These are phyloP conservation scores for Austrolebias charrua DNA, from an alignment of 2,797 vertebrate genomes.

Conservation along the genomic window DNA sequence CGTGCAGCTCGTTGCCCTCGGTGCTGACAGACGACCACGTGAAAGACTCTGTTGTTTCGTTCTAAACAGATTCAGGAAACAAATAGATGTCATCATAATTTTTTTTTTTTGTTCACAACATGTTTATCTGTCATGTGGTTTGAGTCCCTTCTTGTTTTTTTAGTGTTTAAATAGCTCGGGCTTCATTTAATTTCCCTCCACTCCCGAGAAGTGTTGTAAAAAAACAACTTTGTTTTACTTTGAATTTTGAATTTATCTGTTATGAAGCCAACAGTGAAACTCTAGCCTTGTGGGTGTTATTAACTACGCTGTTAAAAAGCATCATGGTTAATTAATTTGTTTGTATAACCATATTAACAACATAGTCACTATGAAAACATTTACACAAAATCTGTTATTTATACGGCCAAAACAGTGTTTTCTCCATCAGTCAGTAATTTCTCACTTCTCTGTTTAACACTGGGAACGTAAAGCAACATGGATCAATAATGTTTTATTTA, in stretches of 20 bases:
- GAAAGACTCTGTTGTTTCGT: slow-evolving; percentile 44
- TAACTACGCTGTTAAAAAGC: no score
- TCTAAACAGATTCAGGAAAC: slow-evolving; percentile 13
- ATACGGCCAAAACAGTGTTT: background rate
- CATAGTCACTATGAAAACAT: no score
- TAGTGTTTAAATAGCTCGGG: slow-evolving; percentile 10
- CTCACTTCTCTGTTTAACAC: background rate
- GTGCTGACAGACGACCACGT: slow-evolving; percentile 44
- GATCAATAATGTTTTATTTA: background rate
- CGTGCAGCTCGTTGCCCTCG: slow-evolving; percentile 57
- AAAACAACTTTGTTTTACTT: slow-evolving; percentile 14
- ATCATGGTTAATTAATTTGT: no score
- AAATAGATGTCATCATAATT: slow-evolving; percentile 20
- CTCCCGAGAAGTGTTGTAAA: background rate
- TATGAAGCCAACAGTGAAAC: background rate
- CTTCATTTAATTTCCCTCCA: background rate
- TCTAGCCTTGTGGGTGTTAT: no score
- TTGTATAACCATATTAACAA: no score
- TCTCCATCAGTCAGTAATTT: background rate
- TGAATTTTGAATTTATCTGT: slow-evolving; percentile 5
- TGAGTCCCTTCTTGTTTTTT: slow-evolving; percentile 6
- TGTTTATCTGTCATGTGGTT: slow-evolving; percentile 22
- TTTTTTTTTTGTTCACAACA: slow-evolving; percentile 21
- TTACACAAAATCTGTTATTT: background rate
- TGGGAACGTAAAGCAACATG: background rate